Conservation (phyloP, 2,797 vertebrate species). For the Pantherophis alleghaniensis region DNA sequence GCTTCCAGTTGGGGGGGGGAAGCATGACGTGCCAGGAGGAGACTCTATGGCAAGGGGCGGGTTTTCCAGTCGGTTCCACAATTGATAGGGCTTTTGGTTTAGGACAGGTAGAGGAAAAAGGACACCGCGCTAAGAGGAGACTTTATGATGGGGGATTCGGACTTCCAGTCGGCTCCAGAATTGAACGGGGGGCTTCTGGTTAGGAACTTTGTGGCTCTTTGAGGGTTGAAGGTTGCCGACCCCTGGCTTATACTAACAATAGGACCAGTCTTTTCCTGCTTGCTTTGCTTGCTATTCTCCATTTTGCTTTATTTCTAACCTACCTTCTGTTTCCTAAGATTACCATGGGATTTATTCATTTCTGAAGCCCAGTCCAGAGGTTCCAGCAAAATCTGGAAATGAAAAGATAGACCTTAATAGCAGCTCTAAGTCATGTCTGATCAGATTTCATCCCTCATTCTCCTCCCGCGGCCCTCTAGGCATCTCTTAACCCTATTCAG, state of each 20-base stretch:
- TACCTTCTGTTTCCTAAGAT: background rate
- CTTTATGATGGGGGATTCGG: no score
- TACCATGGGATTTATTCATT: background rate
- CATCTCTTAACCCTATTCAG: background rate
- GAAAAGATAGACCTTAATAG: background rate
- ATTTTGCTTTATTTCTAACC: background rate
- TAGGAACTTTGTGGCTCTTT: no score
- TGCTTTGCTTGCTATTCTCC: background rate
- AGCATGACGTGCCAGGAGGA: no score
- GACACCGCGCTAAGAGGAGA: no score
- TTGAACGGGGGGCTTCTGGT: no score
- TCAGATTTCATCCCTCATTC: background rate
- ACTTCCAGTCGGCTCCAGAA: no score
- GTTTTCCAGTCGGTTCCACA: no score
- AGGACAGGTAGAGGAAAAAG: no score
- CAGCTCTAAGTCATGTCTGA: background rate
- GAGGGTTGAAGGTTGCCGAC: no score
- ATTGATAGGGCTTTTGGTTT: no score
- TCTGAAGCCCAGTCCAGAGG: background rate
- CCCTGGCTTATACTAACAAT: background rate
- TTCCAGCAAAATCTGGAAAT: background rate
- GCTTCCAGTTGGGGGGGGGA: no score
- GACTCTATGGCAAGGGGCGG: no score
- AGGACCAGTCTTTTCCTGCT: background rate
- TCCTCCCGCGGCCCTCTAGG: background rate